phyloP scores from a whole-genome alignment of 2,113 vertebrate species.

The Sinocyclocheilus maitianheensis region DNA sequence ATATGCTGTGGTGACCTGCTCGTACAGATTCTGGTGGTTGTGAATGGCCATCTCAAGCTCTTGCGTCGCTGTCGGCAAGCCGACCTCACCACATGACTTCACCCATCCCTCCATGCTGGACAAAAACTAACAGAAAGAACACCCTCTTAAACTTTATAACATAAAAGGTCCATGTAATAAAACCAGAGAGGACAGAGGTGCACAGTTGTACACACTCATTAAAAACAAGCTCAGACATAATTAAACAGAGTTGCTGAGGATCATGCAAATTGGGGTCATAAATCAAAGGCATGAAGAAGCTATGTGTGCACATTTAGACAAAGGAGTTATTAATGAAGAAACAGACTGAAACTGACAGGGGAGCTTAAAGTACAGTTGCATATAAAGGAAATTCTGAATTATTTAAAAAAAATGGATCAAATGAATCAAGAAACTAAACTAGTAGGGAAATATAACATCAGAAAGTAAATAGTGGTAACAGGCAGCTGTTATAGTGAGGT shows the following conservation, averaged over 20 bases:
- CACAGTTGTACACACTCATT: constrained; percentile 18
- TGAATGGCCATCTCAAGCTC: constrained; percentile 90
- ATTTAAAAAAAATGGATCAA: not conserved
- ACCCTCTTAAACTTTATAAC: not conserved
- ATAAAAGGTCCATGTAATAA: not conserved
- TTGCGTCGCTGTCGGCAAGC: constrained; percentile 86
- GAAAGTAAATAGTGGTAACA: not conserved
- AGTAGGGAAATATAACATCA: not conserved
- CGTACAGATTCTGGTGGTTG: constrained; percentile 92
- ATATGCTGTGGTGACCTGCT: constrained; percentile 93
- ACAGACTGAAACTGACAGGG: not conserved
- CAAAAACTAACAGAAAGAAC: constrained; percentile 79
- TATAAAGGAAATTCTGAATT: not conserved
- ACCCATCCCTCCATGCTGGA: constrained; percentile 90
- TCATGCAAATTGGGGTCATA: constrained; percentile 35
- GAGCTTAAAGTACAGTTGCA: not conserved
- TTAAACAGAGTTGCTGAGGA: constrained; percentile 14
- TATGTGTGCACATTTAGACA: constrained; percentile 33
- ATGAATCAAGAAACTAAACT: not conserved
- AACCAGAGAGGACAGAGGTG: not conserved
- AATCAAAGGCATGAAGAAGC: constrained; percentile 35
- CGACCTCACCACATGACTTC: constrained; percentile 90
- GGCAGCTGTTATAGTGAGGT: not conserved
- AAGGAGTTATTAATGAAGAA: constrained; percentile 11
- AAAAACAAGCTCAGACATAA: constrained; percentile 31